Percentiles rank a stretch among this genome's conserved stretches.
Evolutionary conservation across 2,797 vertebrate species (phyloP).

Genomic region (Clamator glandarius): DNA sequence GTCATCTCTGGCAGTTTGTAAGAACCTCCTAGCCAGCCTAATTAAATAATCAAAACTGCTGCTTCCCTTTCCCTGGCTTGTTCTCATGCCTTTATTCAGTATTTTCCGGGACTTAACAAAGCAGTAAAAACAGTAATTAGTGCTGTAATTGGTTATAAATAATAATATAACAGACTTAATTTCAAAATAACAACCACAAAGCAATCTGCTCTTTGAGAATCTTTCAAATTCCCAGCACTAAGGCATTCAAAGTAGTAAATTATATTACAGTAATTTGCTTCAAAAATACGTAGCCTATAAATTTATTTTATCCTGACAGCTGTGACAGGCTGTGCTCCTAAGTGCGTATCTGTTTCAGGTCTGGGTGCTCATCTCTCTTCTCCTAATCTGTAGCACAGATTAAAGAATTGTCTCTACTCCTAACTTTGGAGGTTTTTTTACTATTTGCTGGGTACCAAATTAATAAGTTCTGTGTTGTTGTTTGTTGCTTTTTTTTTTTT

Average conservation of each 20-base stretch:
- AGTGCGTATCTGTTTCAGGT: neutral
- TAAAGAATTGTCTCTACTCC: neutral
- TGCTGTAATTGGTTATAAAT: constrained; percentile 42
- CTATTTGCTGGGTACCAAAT: neutral
- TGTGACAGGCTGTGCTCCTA: constrained; percentile 21
- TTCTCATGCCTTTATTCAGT: neutral
- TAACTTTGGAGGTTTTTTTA: neutral
- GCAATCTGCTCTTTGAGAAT: constrained; percentile 45
- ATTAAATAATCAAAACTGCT: constrained; percentile 10
- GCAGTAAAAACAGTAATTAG: constrained; percentile 49
- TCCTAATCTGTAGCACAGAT: neutral
- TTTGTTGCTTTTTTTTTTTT: neutral
- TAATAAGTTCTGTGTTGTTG: neutral
- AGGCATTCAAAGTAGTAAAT: constrained; percentile 31
- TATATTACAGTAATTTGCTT: constrained; percentile 48
- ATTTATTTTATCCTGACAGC: constrained; percentile 39
- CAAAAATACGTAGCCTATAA: neutral
- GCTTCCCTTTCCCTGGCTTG: neutral
- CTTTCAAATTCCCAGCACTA: constrained; percentile 23
- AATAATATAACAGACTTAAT: constrained; percentile 65
- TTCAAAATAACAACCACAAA: constrained; percentile 74
- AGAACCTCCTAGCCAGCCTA: neutral
- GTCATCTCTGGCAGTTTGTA: neutral
- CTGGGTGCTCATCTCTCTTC: neutral
- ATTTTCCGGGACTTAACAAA: constrained; percentile 16